phyloP scores from a whole-genome alignment of 2,113 vertebrate genomes.

The Pithys albifrons region DNA sequence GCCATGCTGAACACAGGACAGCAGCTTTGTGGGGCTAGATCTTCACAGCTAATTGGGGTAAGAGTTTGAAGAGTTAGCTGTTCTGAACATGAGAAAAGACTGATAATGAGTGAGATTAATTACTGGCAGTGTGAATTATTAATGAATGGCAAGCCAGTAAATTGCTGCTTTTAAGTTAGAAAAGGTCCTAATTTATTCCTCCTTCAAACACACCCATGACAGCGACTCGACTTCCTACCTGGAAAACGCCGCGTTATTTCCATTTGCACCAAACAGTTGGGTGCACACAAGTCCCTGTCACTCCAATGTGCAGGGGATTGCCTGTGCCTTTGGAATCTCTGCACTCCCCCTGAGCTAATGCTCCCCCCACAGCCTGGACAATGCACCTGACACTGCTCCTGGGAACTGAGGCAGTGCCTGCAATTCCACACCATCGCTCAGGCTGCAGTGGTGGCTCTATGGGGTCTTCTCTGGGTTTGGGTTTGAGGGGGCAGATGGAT shows the following conservation, averaged over 20 bases:
- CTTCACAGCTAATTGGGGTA: background rate
- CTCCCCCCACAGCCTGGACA: background rate
- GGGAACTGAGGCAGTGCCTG: background rate
- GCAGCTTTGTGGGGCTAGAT: background rate
- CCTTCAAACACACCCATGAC: background rate
- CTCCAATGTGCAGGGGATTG: rapidly evolving
- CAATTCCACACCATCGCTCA: background rate
- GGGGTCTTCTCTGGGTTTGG: background rate
- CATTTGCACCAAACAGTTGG: background rate
- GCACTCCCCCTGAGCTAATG: rapidly evolving
- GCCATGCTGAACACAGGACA: background rate
- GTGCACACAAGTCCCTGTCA: background rate
- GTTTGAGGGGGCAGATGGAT: background rate
- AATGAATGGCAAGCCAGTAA: background rate
- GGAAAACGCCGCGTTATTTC: background rate
- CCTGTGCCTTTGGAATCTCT: background rate
- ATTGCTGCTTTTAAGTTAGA: background rate
- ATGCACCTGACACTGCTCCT: background rate
- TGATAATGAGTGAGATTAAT: background rate
- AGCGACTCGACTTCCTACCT: background rate
- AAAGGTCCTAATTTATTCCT: background rate
- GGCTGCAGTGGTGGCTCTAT: background rate
- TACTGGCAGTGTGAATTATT: background rate
- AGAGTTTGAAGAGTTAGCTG: background rate
- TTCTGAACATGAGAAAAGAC: background rate